Base-by-base conservation (phyloP, 2,113 vertebrate genomes). In the Actenoides hombroni region DNA sequence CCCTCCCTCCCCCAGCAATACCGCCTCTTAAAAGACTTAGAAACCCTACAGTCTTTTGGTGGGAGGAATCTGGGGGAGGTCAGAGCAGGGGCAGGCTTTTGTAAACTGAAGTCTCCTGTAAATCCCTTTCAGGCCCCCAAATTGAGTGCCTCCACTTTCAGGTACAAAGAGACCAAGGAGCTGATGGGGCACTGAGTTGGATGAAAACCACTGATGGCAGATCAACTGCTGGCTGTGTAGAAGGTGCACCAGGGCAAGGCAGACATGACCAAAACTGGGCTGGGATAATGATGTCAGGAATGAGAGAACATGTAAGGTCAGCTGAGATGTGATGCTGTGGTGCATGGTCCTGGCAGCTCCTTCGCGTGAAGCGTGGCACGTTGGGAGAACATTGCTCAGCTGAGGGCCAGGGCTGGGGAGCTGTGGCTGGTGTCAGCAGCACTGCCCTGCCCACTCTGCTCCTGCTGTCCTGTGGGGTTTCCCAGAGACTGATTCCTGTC, bases 81-180 rank as follows among this genome's bases (percentile, higher is more conserved):
- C 92, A 96, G 57, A 76, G 85, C 67, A 86, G 69, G 90, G 77
- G 59, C 77, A 94, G 78, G 39, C 82, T 83, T 88, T 94, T 95
- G 82, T 93, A 86, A 95, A 93, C 53, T 68, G 3, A 40, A 73
- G 60, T 37, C 68, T 81, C 23, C 83, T 82, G 11, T 61, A 90
- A 93, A 86, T 92, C 31, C 76, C 48, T 83, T 77, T 61, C n/a
- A 74, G 77, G 33, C 59, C 42, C 39, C 59, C 46, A 28, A 86
- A 71, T 42, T 1, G 11, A 74, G 68, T 85, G 63, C 86, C 57
- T 86, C 29, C 56, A n/a, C 73, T 53, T 75, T 93, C 83, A 67
- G 37, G 40, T 81, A 67, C 84, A 80, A 73, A 84, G 80, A 19
- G 40, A 51, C 64, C 12, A 61, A 61, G 80, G 77, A 57, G 57